Conservation (phyloP, 2,888 invertebrate species). For the Galerucella calmariensis region DNA sequence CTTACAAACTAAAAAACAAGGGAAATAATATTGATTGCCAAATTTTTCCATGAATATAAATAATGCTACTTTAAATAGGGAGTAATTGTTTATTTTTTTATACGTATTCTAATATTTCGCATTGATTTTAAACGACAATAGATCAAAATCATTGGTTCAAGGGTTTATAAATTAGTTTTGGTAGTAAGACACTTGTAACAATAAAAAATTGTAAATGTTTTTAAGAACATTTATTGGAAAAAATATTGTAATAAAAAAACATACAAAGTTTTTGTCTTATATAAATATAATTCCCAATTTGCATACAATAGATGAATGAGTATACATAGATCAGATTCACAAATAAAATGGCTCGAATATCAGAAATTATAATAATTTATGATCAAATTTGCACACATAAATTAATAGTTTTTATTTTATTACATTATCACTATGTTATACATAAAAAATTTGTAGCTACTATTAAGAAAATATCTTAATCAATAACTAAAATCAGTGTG, state of each 20-base stretch:
- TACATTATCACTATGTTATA: slow-evolving; percentile 36
- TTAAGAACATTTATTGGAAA: slow-evolving; percentile 57
- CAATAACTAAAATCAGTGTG: slow-evolving; percentile 17
- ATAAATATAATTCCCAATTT: slow-evolving; percentile 52
- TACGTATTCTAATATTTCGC: too few relatives aligned
- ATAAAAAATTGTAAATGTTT: slow-evolving; percentile 35
- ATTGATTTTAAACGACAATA: too few relatives aligned
- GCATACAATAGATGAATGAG: slow-evolving; percentile 48
- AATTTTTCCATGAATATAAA: too few relatives aligned
- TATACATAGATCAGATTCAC: slow-evolving; percentile 43
- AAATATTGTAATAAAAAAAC: slow-evolving; percentile 56
- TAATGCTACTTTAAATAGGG: too few relatives aligned
- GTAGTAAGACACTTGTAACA: background rate
- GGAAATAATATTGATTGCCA: too few relatives aligned
- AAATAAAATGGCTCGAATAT: slow-evolving; percentile 32
- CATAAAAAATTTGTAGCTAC: slow-evolving; percentile 36
- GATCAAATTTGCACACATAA: slow-evolving; percentile 32
- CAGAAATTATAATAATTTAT: slow-evolving; percentile 22
- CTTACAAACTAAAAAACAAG: too few relatives aligned
- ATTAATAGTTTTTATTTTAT: slow-evolving; percentile 22
- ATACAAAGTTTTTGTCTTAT: slow-evolving; percentile 52
- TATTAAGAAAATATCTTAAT: slow-evolving; percentile 26
- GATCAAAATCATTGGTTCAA: too few relatives aligned
- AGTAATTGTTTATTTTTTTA: too few relatives aligned
- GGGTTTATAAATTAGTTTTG: too few relatives aligned